phyloP scores from a whole-genome alignment of 2,797 vertebrate species.

The Enteromius anoplus region DNA sequence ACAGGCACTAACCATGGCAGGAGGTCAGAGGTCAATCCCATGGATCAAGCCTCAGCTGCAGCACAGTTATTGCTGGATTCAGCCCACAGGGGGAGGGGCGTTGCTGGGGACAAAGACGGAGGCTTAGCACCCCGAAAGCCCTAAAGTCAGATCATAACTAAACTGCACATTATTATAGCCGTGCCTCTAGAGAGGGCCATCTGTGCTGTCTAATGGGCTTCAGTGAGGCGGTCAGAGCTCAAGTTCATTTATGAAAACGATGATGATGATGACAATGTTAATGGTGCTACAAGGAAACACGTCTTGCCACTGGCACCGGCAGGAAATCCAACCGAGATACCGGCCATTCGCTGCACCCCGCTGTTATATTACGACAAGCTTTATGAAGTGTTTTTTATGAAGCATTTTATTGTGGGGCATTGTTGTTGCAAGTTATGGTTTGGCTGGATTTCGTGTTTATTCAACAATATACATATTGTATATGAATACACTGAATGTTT shows the following conservation, averaged over 20 bases:
- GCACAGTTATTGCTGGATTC: conserved; percentile 72
- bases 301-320: conserved; percentile 31
- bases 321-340: conserved; percentile 34
- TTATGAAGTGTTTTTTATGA: conserved; percentile 27
- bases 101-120: conserved; percentile 58
- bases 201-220: conserved; percentile 74
- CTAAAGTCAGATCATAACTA: conserved; percentile 70
- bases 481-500: background rate
- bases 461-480: background rate
- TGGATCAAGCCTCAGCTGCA: conserved; percentile 77
- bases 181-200: conserved; percentile 75
- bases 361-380: conserved; percentile 12
- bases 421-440: conserved; percentile 17
- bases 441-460: background rate
- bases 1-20: conserved; percentile 73
- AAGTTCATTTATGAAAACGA: conserved; percentile 72
- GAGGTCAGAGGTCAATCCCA: conserved; percentile 77
- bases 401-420: background rate
- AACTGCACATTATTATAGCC: conserved; percentile 75
- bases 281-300: conserved; percentile 63
- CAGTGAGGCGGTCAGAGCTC: conserved; percentile 63
- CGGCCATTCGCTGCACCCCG: conserved; percentile 15
- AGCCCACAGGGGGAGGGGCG: conserved; percentile 46
- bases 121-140: conserved; percentile 53
- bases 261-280: conserved; percentile 64